These are phyloP conservation scores for Sparus aurata DNA, from an alignment of 2,797 vertebrate genomes.

Conservation along the genomic window DNA sequence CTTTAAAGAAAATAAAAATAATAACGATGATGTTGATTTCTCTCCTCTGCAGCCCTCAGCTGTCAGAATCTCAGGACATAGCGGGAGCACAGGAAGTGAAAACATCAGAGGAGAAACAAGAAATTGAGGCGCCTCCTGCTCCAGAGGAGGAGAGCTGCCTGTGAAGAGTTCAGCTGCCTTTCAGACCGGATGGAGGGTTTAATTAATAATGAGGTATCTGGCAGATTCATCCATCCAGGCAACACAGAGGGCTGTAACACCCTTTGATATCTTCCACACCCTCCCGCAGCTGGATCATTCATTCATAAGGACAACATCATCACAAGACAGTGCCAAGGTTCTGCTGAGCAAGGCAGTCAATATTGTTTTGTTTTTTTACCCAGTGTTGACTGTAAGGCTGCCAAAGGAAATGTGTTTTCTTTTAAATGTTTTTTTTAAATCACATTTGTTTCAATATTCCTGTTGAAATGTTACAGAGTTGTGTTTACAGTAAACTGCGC, in stretches of 20 bases:
- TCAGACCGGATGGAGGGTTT: not conserved
- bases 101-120: conserved; percentile 25
- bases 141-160: conserved; percentile 61
- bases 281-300: not conserved
- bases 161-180: conserved; percentile 34
- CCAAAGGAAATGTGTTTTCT: not conserved
- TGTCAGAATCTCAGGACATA: conserved; percentile 5
- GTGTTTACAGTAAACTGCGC: not conserved
- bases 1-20: too few relatives aligned
- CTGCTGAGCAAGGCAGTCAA: not conserved
- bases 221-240: not conserved
- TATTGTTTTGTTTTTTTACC: not conserved
- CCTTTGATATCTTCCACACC: not conserved
- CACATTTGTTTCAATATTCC: not conserved
- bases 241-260: not conserved
- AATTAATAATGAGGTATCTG: not conserved
- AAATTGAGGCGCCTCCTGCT: not conserved
- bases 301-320: not conserved
- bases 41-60: conserved; percentile 44
- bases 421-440: not conserved
- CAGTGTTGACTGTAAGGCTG: conserved; percentile 23
- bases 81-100: conserved; percentile 46
- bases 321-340: not conserved
- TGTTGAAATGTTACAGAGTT: not conserved
- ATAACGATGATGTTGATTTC: not conserved